Conservation (phyloP, 2,888 invertebrate species). For the Ennomos fuscantarius region DNA sequence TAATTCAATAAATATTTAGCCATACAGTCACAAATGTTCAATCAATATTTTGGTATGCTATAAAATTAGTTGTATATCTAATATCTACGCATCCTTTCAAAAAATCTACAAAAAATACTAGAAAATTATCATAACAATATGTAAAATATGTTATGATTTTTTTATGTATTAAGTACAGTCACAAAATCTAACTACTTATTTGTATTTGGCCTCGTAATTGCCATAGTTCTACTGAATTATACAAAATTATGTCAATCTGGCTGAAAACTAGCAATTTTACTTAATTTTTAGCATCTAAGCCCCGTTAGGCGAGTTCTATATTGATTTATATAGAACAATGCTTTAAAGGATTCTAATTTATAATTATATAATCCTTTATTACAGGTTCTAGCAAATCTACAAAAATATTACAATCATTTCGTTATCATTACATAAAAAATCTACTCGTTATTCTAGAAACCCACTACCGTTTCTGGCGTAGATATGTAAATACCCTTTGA, state of each 20-base stretch:
- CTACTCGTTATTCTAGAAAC: slow-evolving; percentile 76
- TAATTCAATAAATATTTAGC: slow-evolving; percentile 17
- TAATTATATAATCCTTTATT: slow-evolving; percentile 58
- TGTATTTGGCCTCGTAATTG: slow-evolving; percentile 63
- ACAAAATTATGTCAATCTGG: slow-evolving; percentile 61
- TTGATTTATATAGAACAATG: slow-evolving; percentile 71
- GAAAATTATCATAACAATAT: slow-evolving; percentile 60
- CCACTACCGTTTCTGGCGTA: slow-evolving; percentile 73
- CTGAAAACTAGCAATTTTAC: slow-evolving; percentile 69
- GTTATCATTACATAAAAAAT: slow-evolving; percentile 68
- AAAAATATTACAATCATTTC: slow-evolving; percentile 67
- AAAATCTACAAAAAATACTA: slow-evolving; percentile 59
- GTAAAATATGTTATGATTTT: slow-evolving; percentile 56
- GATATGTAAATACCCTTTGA: slow-evolving; percentile 72
- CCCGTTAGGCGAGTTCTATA: slow-evolving; percentile 81
- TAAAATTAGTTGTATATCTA: slow-evolving; percentile 33
- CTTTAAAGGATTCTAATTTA: slow-evolving; percentile 72
- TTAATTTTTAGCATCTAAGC: slow-evolving; percentile 81
- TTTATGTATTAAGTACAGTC: slow-evolving; percentile 58
- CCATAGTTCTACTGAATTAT: slow-evolving; percentile 66
- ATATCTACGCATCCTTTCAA: slow-evolving; percentile 59
- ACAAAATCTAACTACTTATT: slow-evolving; percentile 68
- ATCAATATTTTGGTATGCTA: slow-evolving; percentile 12
- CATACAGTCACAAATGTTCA: slow-evolving; percentile 24
- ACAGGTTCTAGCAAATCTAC: slow-evolving; percentile 82